Base-by-base conservation (phyloP, 53 echinoderm and acorn worm species). In the Actinopyga echinites region DNA sequence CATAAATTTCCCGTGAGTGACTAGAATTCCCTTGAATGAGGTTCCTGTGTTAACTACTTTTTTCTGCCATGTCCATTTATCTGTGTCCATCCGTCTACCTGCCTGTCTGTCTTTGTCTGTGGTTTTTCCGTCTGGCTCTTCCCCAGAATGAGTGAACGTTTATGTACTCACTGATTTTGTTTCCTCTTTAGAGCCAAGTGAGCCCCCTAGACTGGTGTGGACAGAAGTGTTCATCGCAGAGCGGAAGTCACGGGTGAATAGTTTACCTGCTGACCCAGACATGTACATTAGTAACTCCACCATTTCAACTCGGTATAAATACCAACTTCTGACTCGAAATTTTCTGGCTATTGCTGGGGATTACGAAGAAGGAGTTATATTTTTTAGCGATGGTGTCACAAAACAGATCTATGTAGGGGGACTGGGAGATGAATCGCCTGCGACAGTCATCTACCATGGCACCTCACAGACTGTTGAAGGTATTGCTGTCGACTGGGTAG, bases 401-500 rank as follows among this genome's bases (percentile, higher is more conserved):
- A 86, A 90, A 55, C 79, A 85, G 55, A 97, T 97, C 40, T 87
- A 89, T 69, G 83, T 83, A 21, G 97, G 97, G 0, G 89, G 92
- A 11, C 57, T 93, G 40, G 82, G 59, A 7, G 90, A 88, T 21
- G 89, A 82, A 22, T 86, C 84, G 15, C 79, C 60, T 0, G 97
- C 88, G 1, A 30, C 32, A 10, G 53, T 63, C 8, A 84, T 95
- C 30, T 89, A 87, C 67, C 67, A 81, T 2, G 97, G 97, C 8
- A 97, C 94, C 10, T 97, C 97, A 30, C 73, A 65, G 37, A 84
- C 90, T 8, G 97, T 97, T 11, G 97, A 97, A 89, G 95, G 95
- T n/a, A 84, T 95, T 5, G 95, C 95, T n/a, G 91, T 95, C 56
- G 95, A 95, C 83, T 95, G 95, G 95, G 28, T 93, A 40, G 86